Evolutionary conservation across 2,113 vertebrate species (phyloP).

Genomic region (Macroglossus sobrinus): DNA sequence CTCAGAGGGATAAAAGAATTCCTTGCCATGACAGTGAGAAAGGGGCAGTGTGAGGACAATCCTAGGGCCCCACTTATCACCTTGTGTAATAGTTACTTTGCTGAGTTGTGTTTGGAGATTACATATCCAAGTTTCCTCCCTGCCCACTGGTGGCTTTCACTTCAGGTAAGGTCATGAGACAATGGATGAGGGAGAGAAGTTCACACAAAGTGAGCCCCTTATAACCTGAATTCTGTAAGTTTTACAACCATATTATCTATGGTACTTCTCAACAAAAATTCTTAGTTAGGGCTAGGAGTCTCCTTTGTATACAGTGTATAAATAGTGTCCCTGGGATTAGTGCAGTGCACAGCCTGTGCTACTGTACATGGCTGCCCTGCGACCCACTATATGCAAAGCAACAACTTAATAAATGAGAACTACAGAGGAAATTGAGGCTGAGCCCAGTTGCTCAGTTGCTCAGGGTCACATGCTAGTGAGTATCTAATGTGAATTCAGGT

Average conservation of each 20-base stretch:
- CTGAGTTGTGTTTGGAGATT: background rate
- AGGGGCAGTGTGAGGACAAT: background rate
- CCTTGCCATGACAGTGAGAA: background rate
- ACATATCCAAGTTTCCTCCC: background rate
- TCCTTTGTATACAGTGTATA: background rate
- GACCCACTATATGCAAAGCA: background rate
- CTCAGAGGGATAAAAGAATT: background rate
- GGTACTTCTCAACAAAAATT: background rate
- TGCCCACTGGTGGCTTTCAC: background rate
- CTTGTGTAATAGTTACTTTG: background rate
- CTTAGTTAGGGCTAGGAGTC: background rate
- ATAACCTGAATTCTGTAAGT: background rate
- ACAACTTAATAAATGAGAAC: background rate
- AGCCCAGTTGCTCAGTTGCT: background rate
- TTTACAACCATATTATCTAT: background rate
- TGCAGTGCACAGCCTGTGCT: background rate
- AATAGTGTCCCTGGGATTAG: background rate
- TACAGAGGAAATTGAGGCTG: background rate
- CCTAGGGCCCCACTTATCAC: background rate
- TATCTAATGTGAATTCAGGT: background rate
- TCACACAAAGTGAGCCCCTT: background rate
- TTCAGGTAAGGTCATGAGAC: background rate
- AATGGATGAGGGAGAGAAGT: background rate
- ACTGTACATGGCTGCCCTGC: background rate
- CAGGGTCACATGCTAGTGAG: background rate